Conservation (phyloP, 2,888 invertebrate species). For the Saturnia japonica region DNA sequence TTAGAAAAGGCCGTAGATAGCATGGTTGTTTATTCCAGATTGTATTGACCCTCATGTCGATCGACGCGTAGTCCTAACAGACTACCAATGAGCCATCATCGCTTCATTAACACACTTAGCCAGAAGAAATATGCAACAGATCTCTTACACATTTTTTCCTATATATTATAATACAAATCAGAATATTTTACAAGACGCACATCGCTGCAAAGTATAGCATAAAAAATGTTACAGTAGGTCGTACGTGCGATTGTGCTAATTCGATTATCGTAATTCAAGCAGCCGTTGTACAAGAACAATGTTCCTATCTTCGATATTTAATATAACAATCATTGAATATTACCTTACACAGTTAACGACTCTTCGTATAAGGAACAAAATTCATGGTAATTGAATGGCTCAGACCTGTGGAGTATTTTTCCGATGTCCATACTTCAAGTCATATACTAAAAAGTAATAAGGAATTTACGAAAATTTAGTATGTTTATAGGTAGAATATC, state of each 20-base stretch:
- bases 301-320: neutral
- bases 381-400: neutral
- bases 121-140: neutral
- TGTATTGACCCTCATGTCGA: no score
- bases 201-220: neutral
- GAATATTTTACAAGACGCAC: neutral
- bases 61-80: no score
- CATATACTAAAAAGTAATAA: neutral
- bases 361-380: no score
- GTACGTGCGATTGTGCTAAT: neutral
- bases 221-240: neutral
- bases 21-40: no score
- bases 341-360: neutral
- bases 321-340: neutral
- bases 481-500: neutral
- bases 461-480: neutral
- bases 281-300: neutral
- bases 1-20: no score
- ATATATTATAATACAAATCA: neutral
- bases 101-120: neutral
- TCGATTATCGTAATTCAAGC: neutral
- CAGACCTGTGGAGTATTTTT: neutral
- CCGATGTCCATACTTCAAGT: neutral
- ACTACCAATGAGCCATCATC: no score
- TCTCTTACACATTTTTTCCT: neutral